Conservation (phyloP, 2,888 invertebrate genomes). For the Lepidocyrtoides sp. region DNA sequence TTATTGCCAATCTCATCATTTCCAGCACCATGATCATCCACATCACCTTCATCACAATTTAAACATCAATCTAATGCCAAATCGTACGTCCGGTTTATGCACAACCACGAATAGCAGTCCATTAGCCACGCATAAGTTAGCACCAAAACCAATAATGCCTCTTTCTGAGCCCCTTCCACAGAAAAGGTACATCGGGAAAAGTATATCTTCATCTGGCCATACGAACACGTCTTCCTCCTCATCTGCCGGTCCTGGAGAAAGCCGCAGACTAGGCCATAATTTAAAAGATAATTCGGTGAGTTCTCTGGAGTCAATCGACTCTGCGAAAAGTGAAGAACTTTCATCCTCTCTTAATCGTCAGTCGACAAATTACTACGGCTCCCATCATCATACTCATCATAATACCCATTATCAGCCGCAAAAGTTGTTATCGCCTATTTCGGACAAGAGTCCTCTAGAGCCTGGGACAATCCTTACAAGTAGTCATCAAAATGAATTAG, state of each 20-base stretch:
- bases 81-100: slow-evolving; percentile 75
- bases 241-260: slow-evolving; percentile 73
- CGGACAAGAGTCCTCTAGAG: slow-evolving; percentile 85
- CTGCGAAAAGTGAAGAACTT: slow-evolving; percentile 84
- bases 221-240: slow-evolving; percentile 73
- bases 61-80: slow-evolving; percentile 72
- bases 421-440: slow-evolving; percentile 84
- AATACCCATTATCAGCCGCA: slow-evolving; percentile 66
- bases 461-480: slow-evolving; percentile 62
- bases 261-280: slow-evolving; percentile 70
- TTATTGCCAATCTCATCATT: slow-evolving; percentile 80
- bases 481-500: slow-evolving; percentile 69
- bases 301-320: slow-evolving; percentile 85
- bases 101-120: slow-evolving; percentile 82
- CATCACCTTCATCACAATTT: slow-evolving; percentile 74
- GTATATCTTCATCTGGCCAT: slow-evolving; percentile 68
- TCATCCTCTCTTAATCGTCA: slow-evolving; percentile 69
- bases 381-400: slow-evolving; percentile 33
- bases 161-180: slow-evolving; percentile 83
- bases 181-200: slow-evolving; percentile 79
- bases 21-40: slow-evolving; percentile 75
- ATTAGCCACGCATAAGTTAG: slow-evolving; percentile 74
- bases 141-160: slow-evolving; percentile 80
- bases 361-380: slow-evolving; percentile 17
- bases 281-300: slow-evolving; percentile 84